Base-by-base conservation (phyloP, 2,888 invertebrate species). In the Timema cristinae region DNA sequence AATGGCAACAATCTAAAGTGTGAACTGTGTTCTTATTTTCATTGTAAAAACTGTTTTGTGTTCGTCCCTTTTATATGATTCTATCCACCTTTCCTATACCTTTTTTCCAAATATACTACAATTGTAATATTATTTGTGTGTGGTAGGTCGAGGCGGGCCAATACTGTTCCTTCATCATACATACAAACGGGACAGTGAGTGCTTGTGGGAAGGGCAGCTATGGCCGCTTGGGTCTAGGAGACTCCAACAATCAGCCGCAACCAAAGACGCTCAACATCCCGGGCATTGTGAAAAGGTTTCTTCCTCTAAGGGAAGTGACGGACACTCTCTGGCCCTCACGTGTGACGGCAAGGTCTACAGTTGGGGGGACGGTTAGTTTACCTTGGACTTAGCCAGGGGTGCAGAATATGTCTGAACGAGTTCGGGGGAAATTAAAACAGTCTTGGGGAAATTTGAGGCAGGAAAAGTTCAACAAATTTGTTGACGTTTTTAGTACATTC, bases 131-230 rank as follows among this genome's bases (percentile, higher is more conserved):
- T 52, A 32, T 15, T 7, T 59, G 59, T 6, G 11, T 59, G 63
- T 32, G 63, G 63, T 73, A 87, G 87, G 81, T 86, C 56, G 89
- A 89, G 80, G 88, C 88, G 47, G 89, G 89, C 0, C 88, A 88
- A 78, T 88, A 88, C 77, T 89, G 88, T 78, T 87, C 88, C 0
- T 89, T 89, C 80, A 81, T 86, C 4, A 84, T 88, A 11, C 85
- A 87, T 76, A 82, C 81, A 74, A 86, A 86, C 78, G 88, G 88
- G 5, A 82, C 83, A 69, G 84, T 88, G 16, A 85, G 84, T 77
- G 88, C 87, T 2, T 88, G 88, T 79, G 88, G 88, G 5, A 88
- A 88, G 80, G 88, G 88, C 0, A 88, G 87, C 77, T 88, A 88
- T 79, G 88, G 88, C 1, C 82, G 88, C 49, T 80, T 89, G n/a